Evolutionary conservation across 2,797 vertebrate species (phyloP), one percentile per base, ranked within the genome.

Genomic region (Leptoclinus maculatus): DNA sequence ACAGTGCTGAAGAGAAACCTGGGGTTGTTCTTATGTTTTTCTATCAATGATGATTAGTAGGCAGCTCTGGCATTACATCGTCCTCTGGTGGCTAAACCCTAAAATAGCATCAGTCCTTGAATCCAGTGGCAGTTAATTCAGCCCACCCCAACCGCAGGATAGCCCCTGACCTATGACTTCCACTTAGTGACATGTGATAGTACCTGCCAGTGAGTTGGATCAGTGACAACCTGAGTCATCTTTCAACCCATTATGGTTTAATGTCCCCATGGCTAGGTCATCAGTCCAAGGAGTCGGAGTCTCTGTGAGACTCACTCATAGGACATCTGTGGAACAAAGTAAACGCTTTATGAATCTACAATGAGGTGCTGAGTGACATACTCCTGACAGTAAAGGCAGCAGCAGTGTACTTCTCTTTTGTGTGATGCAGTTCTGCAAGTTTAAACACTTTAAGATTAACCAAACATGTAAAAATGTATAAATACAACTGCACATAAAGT

Each of bases 41-140:
- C 11, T 41, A 3, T 41, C 10, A 34, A 34, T 34, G 32, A 34
- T 34, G 29, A 41, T 41, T 41, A 14, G 39, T 41, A 41, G 39
- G 39, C 39, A 12, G 39, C 39, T 41, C 38, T 41, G 3, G 3
- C 13, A 41, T 41, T 13, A 41, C 39, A 41, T 41, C 39, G 39
- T 74, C 80, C 36, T 60, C 90, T 83, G 65, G 78, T 84, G 90
- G 74, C 2, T 16, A 4, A 13, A 29, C 12, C 3, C 1, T 10
- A 17, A 23, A 60, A 43, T 29, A 25, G 5, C 36, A 58, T 12
- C 3, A 5, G 38, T 36, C 10, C 29, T 38, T 2, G 5, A 51
- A 16, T 41, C 59, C 41, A 75, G 6, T 1, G 0, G 7, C 17
- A 45, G 38, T n/a, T n/a, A 23, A 17, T 21, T 51, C 2, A 1